Conservation (phyloP, 2,797 vertebrate genomes). For the Acanthis flammea region DNA sequence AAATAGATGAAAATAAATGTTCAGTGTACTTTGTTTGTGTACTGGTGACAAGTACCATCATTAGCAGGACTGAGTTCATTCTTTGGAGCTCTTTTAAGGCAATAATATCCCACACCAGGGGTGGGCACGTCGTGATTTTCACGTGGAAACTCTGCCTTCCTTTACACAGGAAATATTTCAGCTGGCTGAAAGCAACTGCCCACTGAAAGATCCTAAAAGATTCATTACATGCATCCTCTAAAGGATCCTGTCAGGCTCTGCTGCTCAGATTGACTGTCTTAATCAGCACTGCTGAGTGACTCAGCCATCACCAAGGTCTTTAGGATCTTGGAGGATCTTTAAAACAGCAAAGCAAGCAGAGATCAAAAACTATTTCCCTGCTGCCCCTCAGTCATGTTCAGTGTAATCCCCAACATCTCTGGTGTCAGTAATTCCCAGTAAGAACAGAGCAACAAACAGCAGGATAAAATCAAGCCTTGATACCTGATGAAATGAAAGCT, state of each 20-base stretch:
- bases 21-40: background rate
- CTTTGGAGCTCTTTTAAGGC: background rate
- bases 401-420: background rate
- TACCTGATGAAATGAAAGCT: slow-evolving; percentile 22
- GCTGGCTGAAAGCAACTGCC: background rate
- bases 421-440: background rate
- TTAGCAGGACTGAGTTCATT: background rate
- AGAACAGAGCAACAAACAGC: slow-evolving; percentile 1
- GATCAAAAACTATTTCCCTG: background rate
- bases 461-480: slow-evolving; percentile 14
- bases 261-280: background rate
- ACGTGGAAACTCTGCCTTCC: background rate
- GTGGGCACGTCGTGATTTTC: background rate
- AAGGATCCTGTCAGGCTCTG: background rate
- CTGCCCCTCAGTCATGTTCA: background rate
- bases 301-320: background rate
- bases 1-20: background rate
- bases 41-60: background rate
- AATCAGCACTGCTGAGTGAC: background rate
- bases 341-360: background rate
- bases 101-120: background rate
- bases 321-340: background rate
- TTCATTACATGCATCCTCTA: background rate
- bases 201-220: background rate
- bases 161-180: background rate